A percentile compares a stretch with the other conserved stretches of the same genome.
phyloP scores from a whole-genome alignment of 2,113 vertebrate species.

The Lasiurus cinereus region DNA sequence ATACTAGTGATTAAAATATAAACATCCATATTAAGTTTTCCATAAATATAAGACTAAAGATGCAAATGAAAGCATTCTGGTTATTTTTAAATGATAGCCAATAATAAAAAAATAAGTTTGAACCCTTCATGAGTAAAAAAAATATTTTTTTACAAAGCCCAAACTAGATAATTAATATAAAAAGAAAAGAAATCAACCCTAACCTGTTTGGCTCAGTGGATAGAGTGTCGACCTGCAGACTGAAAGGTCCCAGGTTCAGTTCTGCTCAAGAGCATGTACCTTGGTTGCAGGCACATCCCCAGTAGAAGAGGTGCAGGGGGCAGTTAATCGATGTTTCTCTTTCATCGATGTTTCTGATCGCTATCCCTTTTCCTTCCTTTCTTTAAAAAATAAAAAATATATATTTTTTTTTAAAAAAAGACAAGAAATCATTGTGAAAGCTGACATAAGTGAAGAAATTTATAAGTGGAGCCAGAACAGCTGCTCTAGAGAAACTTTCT shows the following conservation, averaged over 20 bases:
- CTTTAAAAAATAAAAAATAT: too few species aligned
- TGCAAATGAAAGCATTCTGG: not conserved
- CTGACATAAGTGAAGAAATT: not conserved
- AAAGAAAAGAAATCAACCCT: not conserved
- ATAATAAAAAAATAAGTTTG: not conserved
- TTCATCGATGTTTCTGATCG: too few species aligned
- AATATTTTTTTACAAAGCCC: constrained; percentile 23
- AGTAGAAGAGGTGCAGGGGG: too few species aligned
- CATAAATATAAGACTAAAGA: constrained; percentile 27
- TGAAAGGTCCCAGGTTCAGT: too few species aligned
- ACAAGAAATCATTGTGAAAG: not conserved
- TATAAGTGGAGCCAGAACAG: not conserved
- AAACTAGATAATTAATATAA: constrained; percentile 41
- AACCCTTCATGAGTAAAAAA: constrained; percentile 36
- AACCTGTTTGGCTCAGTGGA: too few species aligned
- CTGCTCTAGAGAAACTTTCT: not conserved
- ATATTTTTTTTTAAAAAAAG: not conserved
- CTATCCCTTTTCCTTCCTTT: too few species aligned
- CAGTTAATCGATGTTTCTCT: too few species aligned
- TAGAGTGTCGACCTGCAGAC: too few species aligned
- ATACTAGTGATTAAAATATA: not conserved
- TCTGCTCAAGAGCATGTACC: too few species aligned
- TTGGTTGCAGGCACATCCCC: too few species aligned
- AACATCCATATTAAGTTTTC: not conserved
- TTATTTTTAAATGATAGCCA: constrained; percentile 9